Evolutionary conservation across 2,797 vertebrate genomes (phyloP), one percentile per base, ranked within the genome.

Genomic region (Enteromius paludinosus): DNA sequence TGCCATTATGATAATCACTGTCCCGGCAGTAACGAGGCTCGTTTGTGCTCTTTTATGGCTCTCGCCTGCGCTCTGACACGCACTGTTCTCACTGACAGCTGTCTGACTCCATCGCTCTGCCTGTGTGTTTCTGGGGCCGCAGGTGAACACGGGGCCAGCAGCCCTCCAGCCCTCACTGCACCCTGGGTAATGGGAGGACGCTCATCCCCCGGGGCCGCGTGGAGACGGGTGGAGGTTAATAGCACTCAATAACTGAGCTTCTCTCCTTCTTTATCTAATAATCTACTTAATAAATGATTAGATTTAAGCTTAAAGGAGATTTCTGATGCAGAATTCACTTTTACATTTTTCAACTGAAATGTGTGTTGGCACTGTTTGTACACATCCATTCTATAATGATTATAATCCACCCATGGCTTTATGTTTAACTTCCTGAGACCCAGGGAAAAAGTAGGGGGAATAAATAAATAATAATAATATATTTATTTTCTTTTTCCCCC

Each of bases 1-100:
- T 93, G 92, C 92, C 93, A 94, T 93, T 94, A 94, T 93, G 91
- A 93, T 93, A 92, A 93, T 93, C 92, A 92, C 92, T 91, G 91
- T 93, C 92, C 92, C 90, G 89, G 89, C 87, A 83, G 90, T 90
- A 92, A 93, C 90, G 90, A 89, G 88, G 87, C 87, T 91, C 92
- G 91, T 93, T 89, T 91, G 92, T 92, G 92, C 89, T 88, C 85
- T 88, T 93, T 94, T 92, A 94, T 93, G 90, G 91, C 90, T 91
- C 91, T 91, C 90, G 91, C 89, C 33, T 83, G 90, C 90, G 87
- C 70, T 86, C 78, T 90, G 91, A 92, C 91, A 93, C 87, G 88
- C 89, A 90, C 86, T 91, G 89, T 92, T 91, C 90, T 82, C 89
- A 64, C 86, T 92, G 91, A 92, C 92, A 90, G 91, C 90, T 89